Evolutionary conservation across 92 coral and sea anemone species (phyloP).

Genomic region (Montipora capitata): DNA sequence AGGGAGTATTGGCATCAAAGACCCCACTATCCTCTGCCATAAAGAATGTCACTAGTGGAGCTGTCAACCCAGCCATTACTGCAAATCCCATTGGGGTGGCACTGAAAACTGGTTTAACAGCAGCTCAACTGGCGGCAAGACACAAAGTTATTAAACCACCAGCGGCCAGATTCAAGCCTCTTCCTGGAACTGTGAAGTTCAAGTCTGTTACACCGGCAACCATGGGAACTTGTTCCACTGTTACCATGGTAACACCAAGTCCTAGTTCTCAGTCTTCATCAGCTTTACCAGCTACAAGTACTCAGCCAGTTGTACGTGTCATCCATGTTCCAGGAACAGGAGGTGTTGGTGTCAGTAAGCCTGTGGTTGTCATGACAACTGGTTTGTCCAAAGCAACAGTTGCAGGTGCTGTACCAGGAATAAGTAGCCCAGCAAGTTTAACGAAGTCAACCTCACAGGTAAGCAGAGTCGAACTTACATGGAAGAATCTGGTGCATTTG

Average conservation of each 20-base stretch:
- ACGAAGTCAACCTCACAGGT: conserved; percentile 41
- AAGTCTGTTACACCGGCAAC: conserved; percentile 89
- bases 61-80: conserved; percentile 34
- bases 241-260: conserved; percentile 91
- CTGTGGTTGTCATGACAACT: conserved; percentile 84
- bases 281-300: conserved; percentile 61
- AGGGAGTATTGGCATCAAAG: conserved; percentile 84
- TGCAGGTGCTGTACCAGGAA: conserved; percentile 49
- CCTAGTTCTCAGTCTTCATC: conserved; percentile 72
- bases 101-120: conserved; percentile 68
- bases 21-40: conserved; percentile 63
- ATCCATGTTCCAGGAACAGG: conserved; percentile 91
- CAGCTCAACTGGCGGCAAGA: conserved; percentile 83
- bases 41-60: conserved; percentile 54
- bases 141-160: conserved; percentile 79
- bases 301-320: conserved; percentile 86
- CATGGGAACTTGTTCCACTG: conserved; percentile 85
- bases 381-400: conserved; percentile 70
- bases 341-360: conserved; percentile 77
- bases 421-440: conserved; percentile 44
- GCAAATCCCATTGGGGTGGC: conserved; percentile 35
- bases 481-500: no score
- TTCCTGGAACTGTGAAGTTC: conserved; percentile 92
- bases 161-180: conserved; percentile 86
- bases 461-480: background rate